These are phyloP conservation scores for Panurus biarmicus DNA, from an alignment of 2,113 vertebrate species.

Conservation along the genomic window DNA sequence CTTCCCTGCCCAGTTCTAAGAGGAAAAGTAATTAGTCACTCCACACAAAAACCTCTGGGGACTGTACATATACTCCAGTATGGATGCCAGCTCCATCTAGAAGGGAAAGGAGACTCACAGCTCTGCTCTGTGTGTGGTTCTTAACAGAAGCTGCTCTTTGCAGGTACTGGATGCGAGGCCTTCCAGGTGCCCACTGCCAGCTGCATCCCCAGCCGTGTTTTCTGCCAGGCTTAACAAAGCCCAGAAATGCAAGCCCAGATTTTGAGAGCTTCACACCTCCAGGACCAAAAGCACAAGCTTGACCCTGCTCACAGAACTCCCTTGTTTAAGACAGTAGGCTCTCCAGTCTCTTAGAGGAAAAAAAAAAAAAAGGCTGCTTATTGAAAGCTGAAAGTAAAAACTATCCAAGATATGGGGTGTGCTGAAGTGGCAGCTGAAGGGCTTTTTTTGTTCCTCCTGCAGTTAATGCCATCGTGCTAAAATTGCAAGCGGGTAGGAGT, in stretches of 20 bases:
- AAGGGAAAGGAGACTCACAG: neutral
- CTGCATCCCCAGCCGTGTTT: neutral
- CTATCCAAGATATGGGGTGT: neutral
- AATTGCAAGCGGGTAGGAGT: neutral
- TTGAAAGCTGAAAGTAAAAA: neutral
- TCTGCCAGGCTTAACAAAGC: neutral
- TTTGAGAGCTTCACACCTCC: neutral
- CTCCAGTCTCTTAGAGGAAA: neutral
- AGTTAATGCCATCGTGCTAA: neutral
- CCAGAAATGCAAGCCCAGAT: neutral
- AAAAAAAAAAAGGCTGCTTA: neutral
- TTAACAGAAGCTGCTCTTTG: neutral
- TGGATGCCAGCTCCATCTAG: neutral
- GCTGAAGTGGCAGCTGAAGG: neutral
- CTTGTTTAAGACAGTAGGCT: neutral
- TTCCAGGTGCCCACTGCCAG: neutral
- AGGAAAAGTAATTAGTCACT: neutral
- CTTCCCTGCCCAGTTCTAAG: slow-evolving; percentile 26
- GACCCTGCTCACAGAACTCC: neutral
- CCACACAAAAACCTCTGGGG: neutral
- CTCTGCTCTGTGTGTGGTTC: neutral
- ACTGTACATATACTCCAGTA: neutral
- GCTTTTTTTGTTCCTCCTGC: neutral
- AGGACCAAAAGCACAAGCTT: neutral
- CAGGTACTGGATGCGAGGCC: neutral